Conservation (phyloP, 1,140 invertebrate genomes). For the Onthophagus taurus region DNA sequence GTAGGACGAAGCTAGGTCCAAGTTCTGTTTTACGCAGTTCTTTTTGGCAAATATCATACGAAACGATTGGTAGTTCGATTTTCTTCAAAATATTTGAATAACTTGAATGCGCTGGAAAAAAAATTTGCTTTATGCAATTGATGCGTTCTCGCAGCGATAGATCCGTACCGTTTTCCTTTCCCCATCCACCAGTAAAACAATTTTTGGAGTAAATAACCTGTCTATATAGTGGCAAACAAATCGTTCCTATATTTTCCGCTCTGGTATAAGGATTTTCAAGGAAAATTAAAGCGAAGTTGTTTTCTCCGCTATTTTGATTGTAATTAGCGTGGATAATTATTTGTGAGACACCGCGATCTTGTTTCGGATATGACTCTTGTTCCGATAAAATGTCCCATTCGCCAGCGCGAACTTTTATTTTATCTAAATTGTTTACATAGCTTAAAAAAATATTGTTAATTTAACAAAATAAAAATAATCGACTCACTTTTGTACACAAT, state of each 20-base stretch:
- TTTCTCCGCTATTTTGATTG: slow-evolving; percentile 39
- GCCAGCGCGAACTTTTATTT: slow-evolving; percentile 52
- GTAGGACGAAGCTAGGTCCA: slow-evolving; percentile 38
- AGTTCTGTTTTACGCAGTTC: slow-evolving; percentile 38
- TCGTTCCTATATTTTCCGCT: slow-evolving; percentile 52
- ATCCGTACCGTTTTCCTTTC: slow-evolving; percentile 54
- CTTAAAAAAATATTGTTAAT: slow-evolving; percentile 17
- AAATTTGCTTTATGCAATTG: background rate
- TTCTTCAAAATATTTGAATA: slow-evolving; percentile 44
- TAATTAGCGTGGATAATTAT: slow-evolving; percentile 48
- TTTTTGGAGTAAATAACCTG: slow-evolving; percentile 40
- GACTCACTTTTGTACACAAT: slow-evolving; percentile 49
- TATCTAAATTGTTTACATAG: slow-evolving; percentile 21
- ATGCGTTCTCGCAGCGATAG: background rate
- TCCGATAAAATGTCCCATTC: slow-evolving; percentile 66
- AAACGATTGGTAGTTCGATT: slow-evolving; percentile 39
- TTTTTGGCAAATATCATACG: slow-evolving; percentile 33
- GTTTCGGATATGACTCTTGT: slow-evolving; percentile 51
- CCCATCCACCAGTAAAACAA: slow-evolving; percentile 78
- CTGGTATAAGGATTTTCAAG: slow-evolving; percentile 43
- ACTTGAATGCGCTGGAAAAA: slow-evolving; percentile 18
- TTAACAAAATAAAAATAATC: too few relatives aligned
- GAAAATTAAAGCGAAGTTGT: slow-evolving; percentile 53
- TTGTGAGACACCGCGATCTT: slow-evolving; percentile 46
- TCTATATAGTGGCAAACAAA: slow-evolving; percentile 45